phyloP scores from a whole-genome alignment of 2,797 vertebrate species.

The Phrynocephalus vlangalii region DNA sequence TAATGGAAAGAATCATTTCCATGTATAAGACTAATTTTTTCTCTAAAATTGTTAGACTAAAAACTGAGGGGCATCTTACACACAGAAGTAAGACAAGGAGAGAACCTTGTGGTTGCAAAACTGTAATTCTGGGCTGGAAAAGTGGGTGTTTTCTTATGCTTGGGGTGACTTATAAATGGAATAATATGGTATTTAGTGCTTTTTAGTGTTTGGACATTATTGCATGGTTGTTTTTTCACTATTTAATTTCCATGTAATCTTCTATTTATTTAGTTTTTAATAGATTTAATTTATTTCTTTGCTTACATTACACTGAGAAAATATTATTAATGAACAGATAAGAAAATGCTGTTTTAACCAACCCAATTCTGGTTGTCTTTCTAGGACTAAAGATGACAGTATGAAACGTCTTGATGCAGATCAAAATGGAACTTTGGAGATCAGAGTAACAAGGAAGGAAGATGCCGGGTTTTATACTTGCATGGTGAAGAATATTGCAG shows the following conservation, averaged over 20 bases:
- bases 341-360: not conserved
- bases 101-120: no score
- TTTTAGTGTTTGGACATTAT: not conserved
- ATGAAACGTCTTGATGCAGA: conserved; percentile 77
- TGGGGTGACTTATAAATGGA: no score
- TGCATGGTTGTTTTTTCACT: not conserved
- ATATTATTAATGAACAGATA: not conserved
- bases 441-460: conserved; percentile 77
- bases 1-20: no score
- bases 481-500: conserved; percentile 87
- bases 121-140: no score
- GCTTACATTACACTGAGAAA: no score
- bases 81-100: no score
- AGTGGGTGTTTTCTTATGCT: no score
- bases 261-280: not conserved
- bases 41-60: no score
- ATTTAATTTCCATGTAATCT: not conserved
- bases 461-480: conserved; percentile 90
- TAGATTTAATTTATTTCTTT: no score
- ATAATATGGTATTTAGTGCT: not conserved
- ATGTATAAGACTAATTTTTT: no score
- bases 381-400: conserved; percentile 88
- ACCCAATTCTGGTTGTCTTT: not conserved
- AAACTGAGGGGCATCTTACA: no score
- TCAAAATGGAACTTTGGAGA: conserved; percentile 88